Evolutionary conservation across 1,140 invertebrate species (phyloP).

Genomic region (Arctopsyche grandis): DNA sequence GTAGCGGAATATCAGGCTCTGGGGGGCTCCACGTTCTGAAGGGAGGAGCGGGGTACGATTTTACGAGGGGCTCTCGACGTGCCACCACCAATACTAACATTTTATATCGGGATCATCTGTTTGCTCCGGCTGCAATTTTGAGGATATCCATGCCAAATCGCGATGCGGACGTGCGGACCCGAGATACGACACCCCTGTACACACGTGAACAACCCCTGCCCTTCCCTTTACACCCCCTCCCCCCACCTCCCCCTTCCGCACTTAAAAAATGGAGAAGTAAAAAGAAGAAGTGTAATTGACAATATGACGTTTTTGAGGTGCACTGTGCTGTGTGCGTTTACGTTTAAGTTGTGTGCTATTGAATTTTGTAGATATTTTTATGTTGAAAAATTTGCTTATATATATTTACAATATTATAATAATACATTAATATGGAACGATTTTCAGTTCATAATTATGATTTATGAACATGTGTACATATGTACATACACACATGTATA

Average conservation of each 20-base stretch:
- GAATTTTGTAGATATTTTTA: too few species aligned
- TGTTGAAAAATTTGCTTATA: too few species aligned
- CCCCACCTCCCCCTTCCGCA: neutral
- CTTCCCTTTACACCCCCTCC: neutral
- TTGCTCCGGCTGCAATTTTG: constrained; percentile 38
- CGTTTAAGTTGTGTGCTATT: too few species aligned
- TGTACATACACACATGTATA: too few species aligned
- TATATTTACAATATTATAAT: too few species aligned
- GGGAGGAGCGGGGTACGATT: constrained; percentile 28
- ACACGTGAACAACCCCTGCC: neutral
- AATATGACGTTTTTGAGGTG: neutral
- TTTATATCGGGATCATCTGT: constrained; percentile 46
- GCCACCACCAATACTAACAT: constrained; percentile 45
- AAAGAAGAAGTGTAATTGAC: neutral
- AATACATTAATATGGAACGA: too few species aligned
- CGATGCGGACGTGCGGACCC: constrained; percentile 30
- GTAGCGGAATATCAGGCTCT: constrained; percentile 41
- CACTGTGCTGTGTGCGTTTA: too few species aligned
- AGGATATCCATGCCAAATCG: constrained; percentile 38
- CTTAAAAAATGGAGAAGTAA: neutral
- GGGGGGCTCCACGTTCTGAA: neutral
- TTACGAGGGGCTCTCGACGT: constrained; percentile 42
- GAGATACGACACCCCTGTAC: neutral
- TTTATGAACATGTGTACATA: too few species aligned
- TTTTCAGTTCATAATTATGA: too few species aligned